Conservation (phyloP, 2,113 vertebrate genomes). For the Tinamus guttatus region DNA sequence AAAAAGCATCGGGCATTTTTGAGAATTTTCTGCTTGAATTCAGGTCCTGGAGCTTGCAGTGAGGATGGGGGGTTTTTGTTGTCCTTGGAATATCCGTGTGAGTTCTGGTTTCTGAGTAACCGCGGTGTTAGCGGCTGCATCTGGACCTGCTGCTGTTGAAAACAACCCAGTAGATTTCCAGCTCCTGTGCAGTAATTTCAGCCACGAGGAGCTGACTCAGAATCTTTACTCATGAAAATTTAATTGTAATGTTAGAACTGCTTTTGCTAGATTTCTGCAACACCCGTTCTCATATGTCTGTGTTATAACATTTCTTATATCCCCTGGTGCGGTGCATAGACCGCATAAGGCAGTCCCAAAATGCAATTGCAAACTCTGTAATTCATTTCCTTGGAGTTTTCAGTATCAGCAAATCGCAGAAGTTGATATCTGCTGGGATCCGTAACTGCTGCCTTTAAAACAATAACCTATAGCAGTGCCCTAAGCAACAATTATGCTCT, state of each 20-base stretch:
- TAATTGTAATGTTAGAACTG: not conserved
- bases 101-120: not conserved
- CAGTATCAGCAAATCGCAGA: not conserved
- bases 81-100: not conserved
- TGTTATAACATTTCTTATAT: not conserved
- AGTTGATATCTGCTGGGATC: not conserved
- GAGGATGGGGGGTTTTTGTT: not conserved
- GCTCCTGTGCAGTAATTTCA: not conserved
- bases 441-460: not conserved
- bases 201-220: not conserved
- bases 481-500: not conserved
- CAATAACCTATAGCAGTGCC: not conserved
- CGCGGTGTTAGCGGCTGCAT: not conserved
- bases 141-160: not conserved
- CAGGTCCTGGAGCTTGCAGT: not conserved
- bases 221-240: not conserved
- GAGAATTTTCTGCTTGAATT: not conserved
- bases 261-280: not conserved
- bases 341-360: not conserved
- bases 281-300: not conserved
- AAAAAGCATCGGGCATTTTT: not conserved
- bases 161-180: not conserved
- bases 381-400: not conserved
- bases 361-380: not conserved
- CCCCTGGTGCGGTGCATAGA: not conserved